Conservation (phyloP, 2,113 vertebrate genomes). For the Oxyruncus cristatus region DNA sequence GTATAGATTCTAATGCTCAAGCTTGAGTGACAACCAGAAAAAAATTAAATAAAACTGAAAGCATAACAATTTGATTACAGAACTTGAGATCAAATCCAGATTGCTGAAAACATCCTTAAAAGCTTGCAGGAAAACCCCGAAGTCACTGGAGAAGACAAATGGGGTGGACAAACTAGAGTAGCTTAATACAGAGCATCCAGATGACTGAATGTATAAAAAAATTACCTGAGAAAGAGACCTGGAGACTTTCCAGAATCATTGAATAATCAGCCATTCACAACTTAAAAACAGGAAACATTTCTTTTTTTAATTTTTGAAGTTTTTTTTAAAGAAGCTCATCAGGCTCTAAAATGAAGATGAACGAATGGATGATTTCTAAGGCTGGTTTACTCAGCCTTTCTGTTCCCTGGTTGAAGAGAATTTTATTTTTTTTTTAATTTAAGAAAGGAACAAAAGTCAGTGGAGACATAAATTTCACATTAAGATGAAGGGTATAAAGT, state of each 20-base stretch:
- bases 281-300: neutral
- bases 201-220: neutral
- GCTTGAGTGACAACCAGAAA: neutral
- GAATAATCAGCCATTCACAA: neutral
- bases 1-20: neutral
- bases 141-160: neutral
- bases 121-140: neutral
- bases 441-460: neutral
- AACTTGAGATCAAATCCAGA: constrained; percentile 13
- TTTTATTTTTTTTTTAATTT: neutral
- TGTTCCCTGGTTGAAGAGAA: neutral
- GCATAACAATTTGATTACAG: neutral
- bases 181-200: neutral
- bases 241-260: neutral
- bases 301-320: neutral
- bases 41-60: neutral
- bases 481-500: neutral
- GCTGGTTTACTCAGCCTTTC: neutral
- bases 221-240: neutral
- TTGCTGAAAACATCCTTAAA: neutral
- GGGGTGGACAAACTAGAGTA: neutral
- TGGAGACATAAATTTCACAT: neutral
- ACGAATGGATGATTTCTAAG: neutral
- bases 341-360: neutral
- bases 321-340: neutral